These are phyloP conservation scores for Hypselothyrea guttata DNA, from an alignment of 2,888 invertebrate species.

Conservation along the genomic window DNA sequence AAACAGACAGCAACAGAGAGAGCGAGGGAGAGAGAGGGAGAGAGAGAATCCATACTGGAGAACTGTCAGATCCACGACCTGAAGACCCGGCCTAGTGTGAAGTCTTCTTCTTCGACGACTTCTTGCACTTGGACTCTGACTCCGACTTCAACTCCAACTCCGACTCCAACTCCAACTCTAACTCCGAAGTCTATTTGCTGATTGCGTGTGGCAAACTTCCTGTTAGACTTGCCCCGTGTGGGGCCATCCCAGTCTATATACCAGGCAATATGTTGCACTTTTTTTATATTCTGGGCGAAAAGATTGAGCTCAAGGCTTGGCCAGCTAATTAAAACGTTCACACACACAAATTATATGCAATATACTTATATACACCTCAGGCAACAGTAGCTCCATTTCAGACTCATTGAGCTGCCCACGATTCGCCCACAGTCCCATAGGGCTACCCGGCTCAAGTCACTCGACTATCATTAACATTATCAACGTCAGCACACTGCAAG, in stretches of 20 bases:
- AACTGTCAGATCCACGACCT: constrained; percentile 47
- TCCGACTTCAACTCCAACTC: constrained; percentile 20
- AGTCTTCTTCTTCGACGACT: constrained; percentile 44
- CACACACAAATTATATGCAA: constrained; percentile 5
- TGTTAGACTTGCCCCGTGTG: constrained; percentile 39
- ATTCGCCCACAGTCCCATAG: constrained; percentile 33
- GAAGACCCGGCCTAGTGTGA: constrained; percentile 48
- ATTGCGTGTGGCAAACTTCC: constrained; percentile 76
- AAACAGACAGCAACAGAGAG: too few relatives aligned
- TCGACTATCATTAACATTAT: constrained; percentile 32
- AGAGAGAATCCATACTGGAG: constrained; percentile 11
- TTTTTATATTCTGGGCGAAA: constrained; percentile 59
- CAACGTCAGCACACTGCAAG: constrained; percentile 3
- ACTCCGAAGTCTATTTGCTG: constrained; percentile 43
- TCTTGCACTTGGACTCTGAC: too few relatives aligned
- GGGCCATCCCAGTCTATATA: constrained; percentile 31
- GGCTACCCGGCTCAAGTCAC: constrained; percentile 13
- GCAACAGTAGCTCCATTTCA: constrained; percentile 61
- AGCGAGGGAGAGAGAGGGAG: constrained; percentile 2
- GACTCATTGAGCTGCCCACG: constrained; percentile 55
- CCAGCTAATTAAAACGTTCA: constrained; percentile 61
- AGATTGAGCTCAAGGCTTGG: constrained; percentile 67
- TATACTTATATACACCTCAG: constrained; percentile 3
- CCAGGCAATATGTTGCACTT: constrained; percentile 57
- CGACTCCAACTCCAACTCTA: constrained; percentile 22